phyloP scores from a whole-genome alignment of 2,113 vertebrate genomes.

The Oreocharis arfaki region DNA sequence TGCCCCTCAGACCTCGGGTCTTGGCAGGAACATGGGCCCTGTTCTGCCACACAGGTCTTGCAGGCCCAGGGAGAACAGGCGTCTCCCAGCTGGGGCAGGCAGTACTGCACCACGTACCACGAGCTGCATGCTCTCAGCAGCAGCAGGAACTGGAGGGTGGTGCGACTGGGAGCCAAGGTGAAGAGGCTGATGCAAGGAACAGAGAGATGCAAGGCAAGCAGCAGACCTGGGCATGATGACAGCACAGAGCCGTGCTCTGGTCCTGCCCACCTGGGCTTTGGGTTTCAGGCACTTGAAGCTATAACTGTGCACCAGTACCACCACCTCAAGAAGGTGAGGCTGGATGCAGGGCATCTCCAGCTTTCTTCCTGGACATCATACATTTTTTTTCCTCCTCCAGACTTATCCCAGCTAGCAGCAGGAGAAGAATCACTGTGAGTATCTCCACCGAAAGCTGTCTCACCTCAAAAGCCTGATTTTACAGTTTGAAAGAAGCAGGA shows the following conservation, averaged over 20 bases:
- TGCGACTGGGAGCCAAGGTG: conserved; percentile 82
- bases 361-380: background rate
- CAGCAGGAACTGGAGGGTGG: conserved; percentile 74
- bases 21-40: background rate
- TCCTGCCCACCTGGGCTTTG: background rate
- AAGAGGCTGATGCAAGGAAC: conserved; percentile 77
- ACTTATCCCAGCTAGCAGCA: conserved; percentile 79
- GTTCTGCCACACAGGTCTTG: background rate
- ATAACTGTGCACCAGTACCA: conserved; percentile 82
- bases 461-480: conserved; percentile 85
- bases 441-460: conserved; percentile 84
- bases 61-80: background rate
- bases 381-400: conserved; percentile 19
- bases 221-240: background rate
- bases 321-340: conserved; percentile 78
- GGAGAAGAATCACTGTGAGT: conserved; percentile 79
- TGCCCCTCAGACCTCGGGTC: background rate
- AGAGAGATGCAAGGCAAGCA: conserved; percentile 77
- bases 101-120: conserved; percentile 75
- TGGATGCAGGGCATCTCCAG: background rate
- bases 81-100: conserved; percentile 55
- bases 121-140: conserved; percentile 67
- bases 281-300: conserved; percentile 78
- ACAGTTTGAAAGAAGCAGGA: conserved; percentile 74
- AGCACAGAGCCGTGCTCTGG: fast-evolving